Evolutionary conservation across 2,797 vertebrate genomes (phyloP).

Genomic region (Numenius phaeopus): DNA sequence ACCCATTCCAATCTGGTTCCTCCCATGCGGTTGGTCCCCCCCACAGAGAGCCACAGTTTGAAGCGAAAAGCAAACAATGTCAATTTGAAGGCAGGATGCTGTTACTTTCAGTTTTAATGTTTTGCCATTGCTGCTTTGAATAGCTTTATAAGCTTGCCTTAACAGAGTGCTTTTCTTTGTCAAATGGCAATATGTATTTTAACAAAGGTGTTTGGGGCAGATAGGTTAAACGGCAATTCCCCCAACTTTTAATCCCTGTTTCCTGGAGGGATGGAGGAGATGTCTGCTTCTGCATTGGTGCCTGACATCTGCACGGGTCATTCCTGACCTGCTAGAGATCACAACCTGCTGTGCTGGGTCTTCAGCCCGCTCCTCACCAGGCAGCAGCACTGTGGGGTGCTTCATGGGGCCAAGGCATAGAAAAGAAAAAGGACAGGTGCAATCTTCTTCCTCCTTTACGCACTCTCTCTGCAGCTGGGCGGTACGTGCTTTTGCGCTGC

Average conservation of each 20-base stretch:
- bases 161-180: not conserved
- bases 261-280: not conserved
- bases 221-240: not conserved
- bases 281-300: accelerated
- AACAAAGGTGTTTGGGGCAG: not conserved
- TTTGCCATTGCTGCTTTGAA: not conserved
- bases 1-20: not conserved
- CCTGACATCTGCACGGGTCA: not conserved
- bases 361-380: not conserved
- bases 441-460: not conserved
- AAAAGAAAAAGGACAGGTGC: not conserved
- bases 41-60: not conserved
- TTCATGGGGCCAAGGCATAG: accelerated
- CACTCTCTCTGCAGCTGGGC: not conserved
- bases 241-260: not conserved
- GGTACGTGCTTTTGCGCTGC: not conserved
- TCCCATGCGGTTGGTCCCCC: not conserved
- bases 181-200: not conserved
- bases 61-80: not conserved
- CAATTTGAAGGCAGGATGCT: not conserved
- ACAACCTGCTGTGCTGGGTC: not conserved
- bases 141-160: not conserved
- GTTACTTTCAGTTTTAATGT: constrained; percentile 39
- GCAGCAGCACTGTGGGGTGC: not conserved
- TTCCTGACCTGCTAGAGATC: not conserved